Evolutionary conservation across 2,797 vertebrate genomes (phyloP), one percentile per base, ranked within the genome.

Genomic region (Spinus pinus): DNA sequence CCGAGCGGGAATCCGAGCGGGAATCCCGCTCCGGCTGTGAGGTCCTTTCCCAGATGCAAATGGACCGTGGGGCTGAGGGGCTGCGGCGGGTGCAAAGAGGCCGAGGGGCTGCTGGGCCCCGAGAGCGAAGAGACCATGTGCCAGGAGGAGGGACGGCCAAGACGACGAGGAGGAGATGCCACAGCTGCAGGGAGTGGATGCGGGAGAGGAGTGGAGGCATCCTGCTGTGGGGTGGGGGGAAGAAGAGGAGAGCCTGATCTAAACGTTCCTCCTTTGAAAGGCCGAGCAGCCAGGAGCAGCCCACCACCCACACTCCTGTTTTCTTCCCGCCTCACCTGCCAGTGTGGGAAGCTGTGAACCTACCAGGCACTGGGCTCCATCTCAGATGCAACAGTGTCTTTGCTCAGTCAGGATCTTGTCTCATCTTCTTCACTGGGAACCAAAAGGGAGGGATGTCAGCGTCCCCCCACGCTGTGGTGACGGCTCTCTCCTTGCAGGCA

Each of bases 41-140:
- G 64, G 95, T 97, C 90, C 97, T 98, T 90, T 98, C 98, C 98
- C 98, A 98, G 91, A 98, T 94, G 54, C 98, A 98, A 28, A 98
- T 97, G 8, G 98, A 82, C 21, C 97, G 97, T 0, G 96, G 81
- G 65, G 97, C 96, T 0, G 96, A 97, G 64, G 98, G 96, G 79
- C 95, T 97, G 41, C 98, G 98, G 15, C 97, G 96, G 84, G 95
- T 47, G 42, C 98, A 98, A 5, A 98, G 97, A 12, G 97, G 97
- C 14, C 98, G 98, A n/a, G 97, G 20, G 10, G 97, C 88, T 11
- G 81, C 91, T 1, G 96, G 96, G 49, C 94, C 95, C 22, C 96
- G 97, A 15, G 94, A 84, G 30, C 95, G 96, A 93, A 96, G 96
- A 88, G 96, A 96, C 94, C 97, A 97, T 35, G 89, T 94, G 12